Percentiles rank a stretch among this genome's conserved stretches.
Conservation (phyloP, 2,113 vertebrate species). For the Peucedramus taeniatus region DNA sequence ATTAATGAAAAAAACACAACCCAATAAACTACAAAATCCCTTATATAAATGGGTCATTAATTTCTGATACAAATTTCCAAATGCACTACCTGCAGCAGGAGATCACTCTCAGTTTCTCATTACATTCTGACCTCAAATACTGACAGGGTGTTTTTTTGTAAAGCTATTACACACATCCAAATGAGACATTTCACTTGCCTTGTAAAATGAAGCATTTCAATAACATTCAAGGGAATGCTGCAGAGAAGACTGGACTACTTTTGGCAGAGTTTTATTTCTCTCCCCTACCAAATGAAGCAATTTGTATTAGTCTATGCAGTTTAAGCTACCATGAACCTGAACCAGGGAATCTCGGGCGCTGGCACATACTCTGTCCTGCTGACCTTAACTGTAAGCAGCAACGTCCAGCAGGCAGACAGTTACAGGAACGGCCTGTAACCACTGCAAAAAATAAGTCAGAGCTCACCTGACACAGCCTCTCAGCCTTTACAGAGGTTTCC, state of each 20-base stretch:
- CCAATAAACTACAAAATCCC: neutral
- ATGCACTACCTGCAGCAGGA: neutral
- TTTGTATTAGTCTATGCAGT: neutral
- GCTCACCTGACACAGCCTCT: neutral
- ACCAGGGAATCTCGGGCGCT: neutral
- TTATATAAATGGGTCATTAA: slow-evolving; percentile 40
- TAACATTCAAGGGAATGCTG: neutral
- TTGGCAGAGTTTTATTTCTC: neutral
- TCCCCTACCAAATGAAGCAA: neutral
- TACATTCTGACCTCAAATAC: neutral
- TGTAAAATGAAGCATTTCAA: neutral
- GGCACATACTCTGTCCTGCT: neutral
- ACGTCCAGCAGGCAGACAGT: neutral
- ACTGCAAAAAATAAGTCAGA: neutral
- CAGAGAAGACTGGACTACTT: neutral
- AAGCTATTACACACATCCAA: neutral
- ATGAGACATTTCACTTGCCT: neutral
- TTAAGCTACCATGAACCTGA: neutral
- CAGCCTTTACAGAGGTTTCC: neutral
- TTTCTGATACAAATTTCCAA: slow-evolving; percentile 47
- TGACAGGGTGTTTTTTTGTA: neutral
- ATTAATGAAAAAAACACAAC: neutral
- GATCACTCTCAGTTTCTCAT: slow-evolving; percentile 36
- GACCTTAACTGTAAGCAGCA: neutral
- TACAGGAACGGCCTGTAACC: neutral